A percentile compares a stretch with the other conserved stretches of the same genome.
These are phyloP conservation scores for Mormyrops boulengeri DNA, from an alignment of 2,797 vertebrate genomes.

Conservation along the genomic window DNA sequence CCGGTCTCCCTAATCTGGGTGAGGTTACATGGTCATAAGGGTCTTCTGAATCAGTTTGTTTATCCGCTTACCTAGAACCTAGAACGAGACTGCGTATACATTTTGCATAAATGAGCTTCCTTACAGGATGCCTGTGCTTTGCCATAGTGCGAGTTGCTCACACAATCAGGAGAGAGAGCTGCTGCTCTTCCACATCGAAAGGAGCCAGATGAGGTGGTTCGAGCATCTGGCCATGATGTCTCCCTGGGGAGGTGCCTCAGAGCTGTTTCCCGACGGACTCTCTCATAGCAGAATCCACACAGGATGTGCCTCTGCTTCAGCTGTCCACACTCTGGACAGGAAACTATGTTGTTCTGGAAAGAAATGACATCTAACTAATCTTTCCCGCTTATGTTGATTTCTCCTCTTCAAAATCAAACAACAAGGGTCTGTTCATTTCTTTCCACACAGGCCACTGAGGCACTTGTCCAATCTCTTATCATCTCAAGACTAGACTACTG, in stretches of 20 bases:
- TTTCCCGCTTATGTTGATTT: too few species aligned
- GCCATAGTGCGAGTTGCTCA: not conserved
- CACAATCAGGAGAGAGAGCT: not conserved
- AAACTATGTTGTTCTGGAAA: slow-evolving; percentile 77
- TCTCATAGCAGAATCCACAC: slow-evolving; percentile 84
- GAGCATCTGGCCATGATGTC: not conserved
- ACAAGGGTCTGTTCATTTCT: too few species aligned
- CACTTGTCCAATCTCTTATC: too few species aligned
- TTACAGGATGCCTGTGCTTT: not conserved
- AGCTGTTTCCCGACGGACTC: slow-evolving; percentile 71
- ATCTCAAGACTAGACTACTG: too few species aligned
- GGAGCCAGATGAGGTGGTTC: not conserved
- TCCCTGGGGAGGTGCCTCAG: slow-evolving; percentile 31
- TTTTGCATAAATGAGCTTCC: too few species aligned
- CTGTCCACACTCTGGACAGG: slow-evolving; percentile 84
- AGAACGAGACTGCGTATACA: too few species aligned
- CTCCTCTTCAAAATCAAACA: too few species aligned
- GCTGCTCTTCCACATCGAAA: not conserved
- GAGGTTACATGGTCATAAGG: too few species aligned
- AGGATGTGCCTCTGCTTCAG: slow-evolving; percentile 84
- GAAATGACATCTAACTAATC: not conserved
- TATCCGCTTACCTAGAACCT: not conserved
- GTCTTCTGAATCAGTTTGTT: too few species aligned
- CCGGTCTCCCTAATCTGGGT: too few species aligned
- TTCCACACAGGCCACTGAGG: too few species aligned